These are phyloP conservation scores for Haemorhous mexicanus DNA, from an alignment of 2,113 vertebrate species.

Conservation along the genomic window DNA sequence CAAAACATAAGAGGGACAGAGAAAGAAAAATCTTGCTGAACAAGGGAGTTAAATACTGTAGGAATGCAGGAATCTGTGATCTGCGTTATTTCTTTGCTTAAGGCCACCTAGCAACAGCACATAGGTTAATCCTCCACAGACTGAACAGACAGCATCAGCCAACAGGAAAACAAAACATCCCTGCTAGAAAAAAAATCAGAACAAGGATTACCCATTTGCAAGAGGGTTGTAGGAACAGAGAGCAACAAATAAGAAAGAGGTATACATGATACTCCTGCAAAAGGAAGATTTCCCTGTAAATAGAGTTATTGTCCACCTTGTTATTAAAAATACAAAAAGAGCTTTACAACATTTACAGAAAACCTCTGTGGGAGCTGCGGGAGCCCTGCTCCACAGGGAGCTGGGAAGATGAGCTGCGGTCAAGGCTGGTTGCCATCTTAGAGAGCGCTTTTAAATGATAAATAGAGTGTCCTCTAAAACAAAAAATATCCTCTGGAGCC, in stretches of 20 bases:
- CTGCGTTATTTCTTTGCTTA: constrained; percentile 65
- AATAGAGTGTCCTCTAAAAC: not conserved
- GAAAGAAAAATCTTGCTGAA: constrained; percentile 44
- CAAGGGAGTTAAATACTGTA: constrained; percentile 33
- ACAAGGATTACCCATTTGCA: constrained; percentile 49
- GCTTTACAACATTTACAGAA: constrained; percentile 31
- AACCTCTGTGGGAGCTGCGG: not conserved
- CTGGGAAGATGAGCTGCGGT: not conserved
- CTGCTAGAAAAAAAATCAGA: constrained; percentile 21
- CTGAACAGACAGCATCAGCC: constrained; percentile 55
- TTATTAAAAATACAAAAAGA: constrained; percentile 56
- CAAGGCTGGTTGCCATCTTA: constrained; percentile 35
- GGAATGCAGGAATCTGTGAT: constrained; percentile 56
- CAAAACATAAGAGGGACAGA: not conserved
- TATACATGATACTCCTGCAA: not conserved
- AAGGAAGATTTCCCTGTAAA: constrained; percentile 40
- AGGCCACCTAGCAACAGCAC: constrained; percentile 67
- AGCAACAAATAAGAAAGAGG: constrained; percentile 1
- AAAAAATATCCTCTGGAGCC: not conserved
- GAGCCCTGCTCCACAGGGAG: constrained; percentile 5
- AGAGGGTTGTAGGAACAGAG: constrained; percentile 6
- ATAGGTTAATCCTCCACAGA: constrained; percentile 67
- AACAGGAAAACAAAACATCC: constrained; percentile 63
- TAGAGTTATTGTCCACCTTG: constrained; percentile 28
- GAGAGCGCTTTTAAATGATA: not conserved